Evolutionary conservation across 2,113 vertebrate genomes (phyloP).

Genomic region (Porphyrio hochstetteri): DNA sequence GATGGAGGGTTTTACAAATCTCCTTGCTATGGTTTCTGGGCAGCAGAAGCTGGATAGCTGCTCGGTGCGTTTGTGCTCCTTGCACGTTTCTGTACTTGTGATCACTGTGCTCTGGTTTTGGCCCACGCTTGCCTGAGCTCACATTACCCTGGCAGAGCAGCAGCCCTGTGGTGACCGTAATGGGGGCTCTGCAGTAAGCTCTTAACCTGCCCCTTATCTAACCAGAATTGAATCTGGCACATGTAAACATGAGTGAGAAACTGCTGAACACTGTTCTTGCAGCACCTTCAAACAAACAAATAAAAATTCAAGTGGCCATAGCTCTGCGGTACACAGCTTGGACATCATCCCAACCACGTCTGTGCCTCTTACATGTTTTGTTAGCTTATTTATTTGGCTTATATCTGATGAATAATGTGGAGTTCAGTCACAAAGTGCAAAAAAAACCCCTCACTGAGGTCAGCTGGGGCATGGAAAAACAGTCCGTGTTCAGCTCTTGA

Average conservation of each 20-base stretch:
- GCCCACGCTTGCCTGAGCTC: accelerated
- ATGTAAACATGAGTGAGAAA: accelerated
- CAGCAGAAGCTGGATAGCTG: accelerated
- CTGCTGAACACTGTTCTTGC: accelerated
- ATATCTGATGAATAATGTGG: not conserved
- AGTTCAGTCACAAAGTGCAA: not conserved
- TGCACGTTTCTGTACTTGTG: accelerated
- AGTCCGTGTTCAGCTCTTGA: not conserved
- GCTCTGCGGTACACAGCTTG: not conserved
- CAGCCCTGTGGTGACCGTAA: not conserved
- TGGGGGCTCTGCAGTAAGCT: not conserved
- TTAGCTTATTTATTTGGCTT: not conserved
- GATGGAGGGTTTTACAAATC: not conserved
- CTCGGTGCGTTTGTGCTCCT: not conserved
- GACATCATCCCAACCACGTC: not conserved
- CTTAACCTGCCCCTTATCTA: not conserved
- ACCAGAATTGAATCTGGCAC: accelerated
- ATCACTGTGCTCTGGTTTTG: not conserved
- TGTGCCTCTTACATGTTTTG: too few relatives aligned
- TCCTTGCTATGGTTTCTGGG: not conserved
- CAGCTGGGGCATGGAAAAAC: not conserved
- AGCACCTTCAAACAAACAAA: not conserved
- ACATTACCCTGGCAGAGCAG: accelerated
- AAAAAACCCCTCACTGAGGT: not conserved
- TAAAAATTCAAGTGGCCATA: not conserved